These are phyloP conservation scores for Monomorium pharaonis DNA, from an alignment of 1,140 invertebrate species.

Conservation along the genomic window DNA sequence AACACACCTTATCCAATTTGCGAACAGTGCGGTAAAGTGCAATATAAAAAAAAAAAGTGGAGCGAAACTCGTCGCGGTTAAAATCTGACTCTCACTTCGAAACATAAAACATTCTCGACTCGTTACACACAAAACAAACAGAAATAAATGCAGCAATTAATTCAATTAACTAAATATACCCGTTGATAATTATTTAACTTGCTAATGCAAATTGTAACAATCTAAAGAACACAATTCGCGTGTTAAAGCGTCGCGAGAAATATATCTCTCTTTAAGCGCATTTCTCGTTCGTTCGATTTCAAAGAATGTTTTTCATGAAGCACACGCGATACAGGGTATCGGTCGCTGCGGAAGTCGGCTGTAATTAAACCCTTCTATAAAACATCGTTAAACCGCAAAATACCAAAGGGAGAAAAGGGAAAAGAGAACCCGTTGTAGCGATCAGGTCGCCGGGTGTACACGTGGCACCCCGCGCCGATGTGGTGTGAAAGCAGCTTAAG, in stretches of 20 bases:
- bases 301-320: neutral
- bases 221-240: neutral
- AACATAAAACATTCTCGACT: neutral
- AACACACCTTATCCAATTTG: no score
- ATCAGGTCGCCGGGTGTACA: neutral
- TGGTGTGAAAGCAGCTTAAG: constrained; percentile 61
- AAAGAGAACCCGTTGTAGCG: neutral
- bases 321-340: neutral
- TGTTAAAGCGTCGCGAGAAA: neutral
- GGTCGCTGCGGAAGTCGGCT: neutral
- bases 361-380: constrained; percentile 35
- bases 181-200: neutral
- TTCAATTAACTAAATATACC: neutral
- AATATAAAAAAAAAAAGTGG: no score
- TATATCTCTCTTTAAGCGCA: neutral
- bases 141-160: neutral
- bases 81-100: no score
- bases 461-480: neutral
- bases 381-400: neutral
- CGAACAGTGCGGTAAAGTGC: no score
- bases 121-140: neutral
- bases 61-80: no score
- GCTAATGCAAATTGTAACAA: neutral
- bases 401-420: neutral
- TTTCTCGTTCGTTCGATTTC: neutral